Conservation (phyloP, 2,797 vertebrate genomes). For the Schizopygopsis pylzovi region DNA sequence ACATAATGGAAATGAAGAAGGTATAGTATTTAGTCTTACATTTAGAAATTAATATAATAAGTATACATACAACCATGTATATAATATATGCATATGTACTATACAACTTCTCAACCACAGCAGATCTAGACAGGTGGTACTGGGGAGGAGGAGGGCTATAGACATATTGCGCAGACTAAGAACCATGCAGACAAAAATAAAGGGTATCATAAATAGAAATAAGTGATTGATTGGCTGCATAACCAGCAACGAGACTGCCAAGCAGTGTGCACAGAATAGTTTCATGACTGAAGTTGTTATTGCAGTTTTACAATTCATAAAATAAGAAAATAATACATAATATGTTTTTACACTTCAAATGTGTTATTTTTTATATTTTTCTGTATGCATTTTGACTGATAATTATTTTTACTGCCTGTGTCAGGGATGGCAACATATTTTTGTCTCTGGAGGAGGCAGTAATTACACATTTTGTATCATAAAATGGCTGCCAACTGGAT, state of each 20-base stretch:
- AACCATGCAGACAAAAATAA: neutral
- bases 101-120: neutral
- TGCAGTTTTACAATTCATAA: neutral
- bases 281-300: neutral
- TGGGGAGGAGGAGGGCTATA: neutral
- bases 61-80: neutral
- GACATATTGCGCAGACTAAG: neutral
- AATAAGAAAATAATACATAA: neutral
- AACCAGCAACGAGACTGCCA: neutral
- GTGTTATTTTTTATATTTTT: neutral
- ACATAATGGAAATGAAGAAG: neutral
- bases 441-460: slow-evolving; percentile 19
- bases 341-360: neutral
- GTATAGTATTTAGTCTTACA: neutral
- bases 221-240: neutral
- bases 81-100: neutral
- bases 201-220: neutral
- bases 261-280: neutral
- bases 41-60: neutral
- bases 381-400: neutral
- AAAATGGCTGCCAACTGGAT: slow-evolving; percentile 39
- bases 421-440: slow-evolving; percentile 17
- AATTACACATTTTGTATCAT: slow-evolving; percentile 34
- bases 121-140: neutral
- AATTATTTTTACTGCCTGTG: neutral